Conservation (phyloP, 2,888 invertebrate genomes). For the Galerucella pusilla region DNA sequence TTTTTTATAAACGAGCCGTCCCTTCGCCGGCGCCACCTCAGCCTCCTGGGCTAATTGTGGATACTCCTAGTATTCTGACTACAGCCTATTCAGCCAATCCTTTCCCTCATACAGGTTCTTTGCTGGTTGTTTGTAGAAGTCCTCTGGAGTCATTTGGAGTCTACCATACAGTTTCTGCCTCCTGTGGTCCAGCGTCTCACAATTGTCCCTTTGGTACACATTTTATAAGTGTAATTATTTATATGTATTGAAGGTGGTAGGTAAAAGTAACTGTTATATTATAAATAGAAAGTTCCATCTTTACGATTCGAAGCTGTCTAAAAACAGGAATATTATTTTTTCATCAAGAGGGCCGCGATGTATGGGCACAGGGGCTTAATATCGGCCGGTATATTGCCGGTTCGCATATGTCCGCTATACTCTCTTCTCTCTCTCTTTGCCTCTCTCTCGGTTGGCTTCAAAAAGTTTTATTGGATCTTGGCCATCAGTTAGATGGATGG, state of each 20-base stretch:
- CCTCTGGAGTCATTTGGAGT: no score
- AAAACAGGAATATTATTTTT: slow-evolving; percentile 60
- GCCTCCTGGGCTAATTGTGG: no score
- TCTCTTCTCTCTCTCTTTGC: slow-evolving; percentile 7
- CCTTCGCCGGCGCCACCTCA: no score
- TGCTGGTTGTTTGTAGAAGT: no score
- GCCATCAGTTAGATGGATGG: slow-evolving; percentile 34
- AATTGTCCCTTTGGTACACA: no score
- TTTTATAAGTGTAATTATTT: no score
- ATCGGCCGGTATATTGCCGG: slow-evolving; percentile 35
- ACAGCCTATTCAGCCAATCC: no score
- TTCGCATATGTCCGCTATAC: slow-evolving; percentile 28
- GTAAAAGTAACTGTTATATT: slow-evolving; percentile 1
- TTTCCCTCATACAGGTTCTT: no score
- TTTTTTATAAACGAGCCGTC: no score
- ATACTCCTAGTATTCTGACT: no score
- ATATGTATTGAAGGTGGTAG: background rate
- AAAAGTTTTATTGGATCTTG: slow-evolving; percentile 36
- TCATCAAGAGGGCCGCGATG: slow-evolving; percentile 55
- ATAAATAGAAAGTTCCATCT: slow-evolving; percentile 2
- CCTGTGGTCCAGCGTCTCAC: no score
- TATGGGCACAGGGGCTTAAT: slow-evolving; percentile 53
- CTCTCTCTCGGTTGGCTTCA: slow-evolving; percentile 21
- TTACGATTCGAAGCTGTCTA: slow-evolving; percentile 12
- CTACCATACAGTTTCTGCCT: no score